A percentile compares a stretch with the other conserved stretches of the same genome.
phyloP scores from a whole-genome alignment of 2,888 invertebrate species.

The Caradrina clavipalpis region DNA sequence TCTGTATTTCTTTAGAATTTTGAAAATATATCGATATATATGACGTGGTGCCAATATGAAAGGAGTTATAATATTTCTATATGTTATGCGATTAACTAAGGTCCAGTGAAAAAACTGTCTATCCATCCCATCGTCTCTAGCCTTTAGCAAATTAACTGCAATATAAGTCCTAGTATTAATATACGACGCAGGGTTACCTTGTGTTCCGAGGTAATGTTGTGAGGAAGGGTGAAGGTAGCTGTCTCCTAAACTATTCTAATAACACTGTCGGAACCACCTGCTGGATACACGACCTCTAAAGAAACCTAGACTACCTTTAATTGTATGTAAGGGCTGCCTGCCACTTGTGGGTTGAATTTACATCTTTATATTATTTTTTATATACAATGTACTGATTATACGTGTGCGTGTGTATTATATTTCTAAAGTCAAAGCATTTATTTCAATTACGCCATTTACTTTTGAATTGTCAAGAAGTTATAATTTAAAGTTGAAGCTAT shows the following conservation, averaged over 20 bases:
- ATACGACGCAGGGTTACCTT: background rate
- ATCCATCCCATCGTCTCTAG: background rate
- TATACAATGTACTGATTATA: too few relatives aligned
- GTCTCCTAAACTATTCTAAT: conserved; percentile 32
- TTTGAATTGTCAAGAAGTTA: too few relatives aligned
- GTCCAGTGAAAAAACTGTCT: too few relatives aligned
- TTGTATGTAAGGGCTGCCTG: conserved; percentile 9
- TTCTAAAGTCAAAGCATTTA: too few relatives aligned
- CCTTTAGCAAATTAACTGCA: background rate
- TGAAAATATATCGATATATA: too few relatives aligned
- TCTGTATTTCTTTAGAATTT: background rate
- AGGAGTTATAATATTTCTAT: too few relatives aligned
- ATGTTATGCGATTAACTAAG: too few relatives aligned
- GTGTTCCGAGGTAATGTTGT: background rate
- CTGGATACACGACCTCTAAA: background rate
- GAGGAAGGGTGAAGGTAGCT: background rate
- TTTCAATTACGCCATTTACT: too few relatives aligned
- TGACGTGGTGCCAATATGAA: background rate
- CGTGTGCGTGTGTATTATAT: too few relatives aligned
- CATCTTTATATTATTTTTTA: too few relatives aligned
- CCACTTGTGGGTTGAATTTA: background rate
- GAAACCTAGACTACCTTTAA: conserved; percentile 22
- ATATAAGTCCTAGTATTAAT: background rate
- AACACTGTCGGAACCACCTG: conserved; percentile 22
- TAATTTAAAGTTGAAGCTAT: too few relatives aligned